Evolutionary conservation across 2,888 invertebrate genomes (phyloP).

Genomic region (Rosalia funebris): DNA sequence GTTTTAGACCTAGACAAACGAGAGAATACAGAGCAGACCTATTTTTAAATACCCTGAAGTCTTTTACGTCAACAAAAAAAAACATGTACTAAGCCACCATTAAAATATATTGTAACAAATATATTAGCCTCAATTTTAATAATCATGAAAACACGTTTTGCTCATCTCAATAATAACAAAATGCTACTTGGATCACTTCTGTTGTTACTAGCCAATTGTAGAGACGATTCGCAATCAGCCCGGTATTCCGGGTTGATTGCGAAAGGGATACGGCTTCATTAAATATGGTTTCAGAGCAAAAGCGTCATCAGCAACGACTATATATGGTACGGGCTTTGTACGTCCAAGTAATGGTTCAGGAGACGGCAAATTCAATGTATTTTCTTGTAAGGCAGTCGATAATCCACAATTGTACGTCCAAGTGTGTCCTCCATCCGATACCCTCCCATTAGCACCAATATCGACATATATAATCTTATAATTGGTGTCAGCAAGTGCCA

Average conservation of each 20-base stretch:
- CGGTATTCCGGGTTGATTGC: conserved; percentile 12
- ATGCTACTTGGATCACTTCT: no score
- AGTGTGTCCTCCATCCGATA: conserved; percentile 15
- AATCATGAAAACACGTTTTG: no score
- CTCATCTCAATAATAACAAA: no score
- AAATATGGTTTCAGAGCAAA: not conserved
- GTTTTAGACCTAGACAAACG: no score
- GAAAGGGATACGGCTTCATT: not conserved
- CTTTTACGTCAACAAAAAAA: no score
- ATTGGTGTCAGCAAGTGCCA: no score
- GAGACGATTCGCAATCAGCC: conserved; percentile 8
- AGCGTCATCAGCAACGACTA: not conserved
- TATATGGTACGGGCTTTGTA: conserved; percentile 1
- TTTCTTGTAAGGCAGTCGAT: conserved; percentile 3
- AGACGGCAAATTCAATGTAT: conserved; percentile 10
- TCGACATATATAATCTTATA: not conserved
- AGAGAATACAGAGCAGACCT: no score
- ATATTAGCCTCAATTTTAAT: no score
- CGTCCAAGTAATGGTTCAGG: not conserved
- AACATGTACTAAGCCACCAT: no score
- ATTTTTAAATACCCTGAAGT: no score
- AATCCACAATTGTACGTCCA: not conserved
- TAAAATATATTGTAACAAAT: no score
- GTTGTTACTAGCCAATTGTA: no score
- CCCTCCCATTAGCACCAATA: conserved; percentile 16